A percentile compares a stretch with the other conserved stretches of the same genome.
Evolutionary conservation across 2,113 vertebrate species (phyloP).

Genomic region (Hippocampus zosterae): DNA sequence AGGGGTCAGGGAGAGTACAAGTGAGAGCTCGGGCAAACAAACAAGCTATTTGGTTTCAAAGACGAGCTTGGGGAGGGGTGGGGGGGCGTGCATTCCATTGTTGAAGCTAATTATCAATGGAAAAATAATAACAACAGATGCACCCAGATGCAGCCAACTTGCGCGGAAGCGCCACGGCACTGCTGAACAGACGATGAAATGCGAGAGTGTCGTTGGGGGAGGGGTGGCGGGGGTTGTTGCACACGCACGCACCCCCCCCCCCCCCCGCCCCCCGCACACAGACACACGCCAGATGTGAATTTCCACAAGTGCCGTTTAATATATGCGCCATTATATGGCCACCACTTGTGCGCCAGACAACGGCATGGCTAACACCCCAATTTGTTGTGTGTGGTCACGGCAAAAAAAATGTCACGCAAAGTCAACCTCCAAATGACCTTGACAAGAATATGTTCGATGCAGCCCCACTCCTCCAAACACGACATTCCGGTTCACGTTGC

Average conservation of each 20-base stretch:
- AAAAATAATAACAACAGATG: slow-evolving; percentile 99
- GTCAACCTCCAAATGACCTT: slow-evolving; percentile 29
- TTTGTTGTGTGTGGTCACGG: not conserved
- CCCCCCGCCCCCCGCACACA: too few species aligned
- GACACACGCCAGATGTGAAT: slow-evolving; percentile 87
- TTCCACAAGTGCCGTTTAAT: slow-evolving; percentile 59
- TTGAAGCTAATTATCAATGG: slow-evolving; percentile 98
- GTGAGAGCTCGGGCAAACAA: slow-evolving; percentile 81
- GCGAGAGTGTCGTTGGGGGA: slow-evolving; percentile 84
- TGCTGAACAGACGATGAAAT: slow-evolving; percentile 96
- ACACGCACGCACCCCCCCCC: slow-evolving; percentile 67
- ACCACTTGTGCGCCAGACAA: slow-evolving; percentile 33
- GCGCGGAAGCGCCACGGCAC: slow-evolving; percentile 84
- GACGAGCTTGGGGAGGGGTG: slow-evolving; percentile 71
- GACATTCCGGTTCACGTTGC: too few species aligned
- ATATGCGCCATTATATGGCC: slow-evolving; percentile 38
- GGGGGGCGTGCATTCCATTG: slow-evolving; percentile 89
- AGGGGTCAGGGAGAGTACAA: slow-evolving; percentile 32
- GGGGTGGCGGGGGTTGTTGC: slow-evolving; percentile 71
- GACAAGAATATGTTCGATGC: slow-evolving; percentile 39
- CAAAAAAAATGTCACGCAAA: not conserved
- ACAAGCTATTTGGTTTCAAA: slow-evolving; percentile 93
- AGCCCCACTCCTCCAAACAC: too few species aligned
- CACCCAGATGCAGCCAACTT: slow-evolving; percentile 93
- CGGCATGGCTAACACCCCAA: slow-evolving; percentile 29